Conservation (phyloP, 2,888 invertebrate species). For the Strigamia transsilvanica region DNA sequence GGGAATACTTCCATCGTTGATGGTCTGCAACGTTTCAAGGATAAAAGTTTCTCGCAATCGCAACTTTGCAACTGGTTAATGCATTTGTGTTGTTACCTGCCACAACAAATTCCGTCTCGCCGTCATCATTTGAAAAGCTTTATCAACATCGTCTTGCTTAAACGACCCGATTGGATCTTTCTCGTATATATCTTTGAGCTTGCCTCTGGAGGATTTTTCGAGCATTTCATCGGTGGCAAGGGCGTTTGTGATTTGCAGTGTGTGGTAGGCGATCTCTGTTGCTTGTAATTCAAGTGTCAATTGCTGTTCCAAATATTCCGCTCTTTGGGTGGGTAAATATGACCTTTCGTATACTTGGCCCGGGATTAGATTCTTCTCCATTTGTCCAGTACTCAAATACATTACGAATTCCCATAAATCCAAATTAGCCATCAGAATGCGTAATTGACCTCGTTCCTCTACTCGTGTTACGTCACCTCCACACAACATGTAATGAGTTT, state of each 20-base stretch:
- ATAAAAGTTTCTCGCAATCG: not conserved
- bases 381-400: constrained; percentile 55
- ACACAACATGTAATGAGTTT: constrained; percentile 55
- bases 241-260: constrained; percentile 55
- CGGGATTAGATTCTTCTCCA: constrained; percentile 53
- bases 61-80: not conserved
- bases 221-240: constrained; percentile 55
- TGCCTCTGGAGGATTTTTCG: constrained; percentile 51
- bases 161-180: constrained; percentile 55
- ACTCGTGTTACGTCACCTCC: constrained; percentile 46
- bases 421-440: constrained; percentile 54
- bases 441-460: constrained; percentile 45
- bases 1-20: constrained; percentile 52
- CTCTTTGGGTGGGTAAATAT: constrained; percentile 56
- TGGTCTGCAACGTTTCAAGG: constrained; percentile 50
- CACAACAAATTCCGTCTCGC: constrained; percentile 50
- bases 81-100: constrained; percentile 17
- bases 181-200: constrained; percentile 54
- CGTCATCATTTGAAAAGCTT: constrained; percentile 54
- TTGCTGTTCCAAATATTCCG: constrained; percentile 55
- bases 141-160: constrained; percentile 53
- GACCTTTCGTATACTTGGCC: constrained; percentile 55
- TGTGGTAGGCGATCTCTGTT: constrained; percentile 55
- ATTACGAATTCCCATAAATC: constrained; percentile 57
- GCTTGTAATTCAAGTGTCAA: constrained; percentile 53